Base-by-base conservation (phyloP, 2,113 vertebrate genomes). In the Clarias gariepinus region DNA sequence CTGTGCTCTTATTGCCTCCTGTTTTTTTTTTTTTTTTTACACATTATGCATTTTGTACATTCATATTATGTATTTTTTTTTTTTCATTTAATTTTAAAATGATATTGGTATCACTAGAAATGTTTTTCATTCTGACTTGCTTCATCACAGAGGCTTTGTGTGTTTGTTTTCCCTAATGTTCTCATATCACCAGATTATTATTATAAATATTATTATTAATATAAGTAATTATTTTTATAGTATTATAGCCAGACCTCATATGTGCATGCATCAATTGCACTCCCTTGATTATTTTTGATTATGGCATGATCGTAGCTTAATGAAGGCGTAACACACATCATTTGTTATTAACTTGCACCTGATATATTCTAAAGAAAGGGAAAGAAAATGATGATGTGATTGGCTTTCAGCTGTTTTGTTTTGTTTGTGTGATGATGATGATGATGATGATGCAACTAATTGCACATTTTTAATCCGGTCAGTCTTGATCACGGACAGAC, bases 111-210 rank as follows among this genome's bases (percentile, higher is more conserved):
- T 1, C 47, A 11, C 16, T 47, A 57, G 13, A 25, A 1, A 10
- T 55, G 25, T 15, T 77, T 15, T 1, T 77, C 13, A 3, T 57
- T 78, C 21, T 87, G 28, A 12, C 36, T 64, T 23, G n/a, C 5
- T 58, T 76, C 66, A 57, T 57, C 80, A 57, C 68, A 64, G 28
- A 55, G 85, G 64, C 90, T 92, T 91, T 92, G 90, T 94, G 53
- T 76, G 16, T 89, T 33, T 86, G 6, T 47, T 47, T 47, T 47
- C 30, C 76, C 78, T 83, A 78, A 55, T 86, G 52, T 66, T 74
- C 15, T 23, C 55, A 30, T 55, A 19, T 57, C 21, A n/a, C 53
- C 47, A 76, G 16, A 73, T 33, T 18, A 33, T 69, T 7, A 6
- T 69, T 18, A 41, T 36, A 2, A 36, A 2, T 36, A 36, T 36